Base-by-base conservation (phyloP, 2,113 vertebrate genomes). In the Cygnus atratus region DNA sequence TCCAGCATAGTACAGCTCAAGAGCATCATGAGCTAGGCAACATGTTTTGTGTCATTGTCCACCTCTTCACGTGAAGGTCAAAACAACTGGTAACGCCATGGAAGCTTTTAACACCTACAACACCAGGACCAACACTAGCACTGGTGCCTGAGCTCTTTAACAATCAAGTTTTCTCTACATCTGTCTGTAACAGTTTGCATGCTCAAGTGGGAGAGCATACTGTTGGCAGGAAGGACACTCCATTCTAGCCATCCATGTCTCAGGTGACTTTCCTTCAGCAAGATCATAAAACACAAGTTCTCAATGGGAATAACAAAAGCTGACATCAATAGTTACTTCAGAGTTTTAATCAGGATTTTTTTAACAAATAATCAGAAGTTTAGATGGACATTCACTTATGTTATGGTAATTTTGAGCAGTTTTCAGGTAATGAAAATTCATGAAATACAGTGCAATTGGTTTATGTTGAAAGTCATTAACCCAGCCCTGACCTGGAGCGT, bases 1-100 rank as follows among this genome's bases (percentile, higher is more conserved):
- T 48, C 44, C 41, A n/a, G 37, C 59, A 41, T 12, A 0, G 13
- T 2, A 7, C 18, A 59, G 3, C 37, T 21, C 0, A 19, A 0
- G 19, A 46, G 35, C 1, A 3, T 20, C 39, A 12, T 0, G 7
- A 73, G 20, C 13, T 29, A n/a, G 26, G 19, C 43, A 6, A 46
- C 4, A 5, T 6, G 24, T 57, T 12, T 18, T 5, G 11, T 13
- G 6, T 13, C n/a, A 43, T 2, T n/a, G 25, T 25, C 31, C 6
- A 3, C 2, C 62, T 67, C 57, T 65, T 48, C 3, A 63, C 7
- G 10, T 2, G 19, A 44, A 62, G 41, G 61, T 43, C 74, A 44
- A 54, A 70, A 65, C 22, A 75, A 46, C 28, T 19, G 21, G n/a
- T 12, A 21, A 57, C 31, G 39, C 31, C 63, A 57, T 3, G 10